Evolutionary conservation across 2,113 vertebrate genomes (phyloP), one percentile per base, ranked within the genome.

Genomic region (Apaloderma vittatum): DNA sequence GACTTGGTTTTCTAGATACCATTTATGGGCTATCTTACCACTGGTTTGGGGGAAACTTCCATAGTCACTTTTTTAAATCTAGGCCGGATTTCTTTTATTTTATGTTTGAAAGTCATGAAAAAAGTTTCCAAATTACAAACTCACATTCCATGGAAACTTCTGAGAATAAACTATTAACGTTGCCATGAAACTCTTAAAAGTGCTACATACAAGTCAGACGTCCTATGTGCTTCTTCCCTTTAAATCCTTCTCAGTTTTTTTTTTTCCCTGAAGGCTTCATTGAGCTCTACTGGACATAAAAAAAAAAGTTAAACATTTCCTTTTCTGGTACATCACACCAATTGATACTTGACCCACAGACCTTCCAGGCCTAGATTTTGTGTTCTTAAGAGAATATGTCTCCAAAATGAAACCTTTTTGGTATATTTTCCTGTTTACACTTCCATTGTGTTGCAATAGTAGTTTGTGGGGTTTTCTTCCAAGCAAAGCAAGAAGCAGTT

Each of bases 391-490:
- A 40, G 43, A 87, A 22, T 40, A 2, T 55, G 20, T 43, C 61
- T 93, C 85, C 51, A 78, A 72, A 93, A 75, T 21, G 19, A 75
- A 94, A 73, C 11, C 6, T 59, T 81, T 84, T 94, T 89, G 29
- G 22, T 78, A 29, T 40, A 26, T 76, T 94, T 94, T 93, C 91
- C 80, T 93, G 89, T 84, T 95, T 92, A 91, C 14, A 19, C 55
- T 91, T 81, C 75, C 63, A 89, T 72, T 61, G 29, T 75, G 29
- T 65, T 77, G 32, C 73, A 85, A 29, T 45, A 9, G 1, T 57
- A 61, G 30, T 72, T 63, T 43, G 46, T 14, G 1, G 59, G 40
- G 40, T 40, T 72, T 76, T 79, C 73, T 79, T 71, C 26, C 46
- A 52, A 55, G 52, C 22, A 87, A 61, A 80, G 62, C 27, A 94